Evolutionary conservation across 2,113 vertebrate species (phyloP).

Genomic region (Indicator maculatus): DNA sequence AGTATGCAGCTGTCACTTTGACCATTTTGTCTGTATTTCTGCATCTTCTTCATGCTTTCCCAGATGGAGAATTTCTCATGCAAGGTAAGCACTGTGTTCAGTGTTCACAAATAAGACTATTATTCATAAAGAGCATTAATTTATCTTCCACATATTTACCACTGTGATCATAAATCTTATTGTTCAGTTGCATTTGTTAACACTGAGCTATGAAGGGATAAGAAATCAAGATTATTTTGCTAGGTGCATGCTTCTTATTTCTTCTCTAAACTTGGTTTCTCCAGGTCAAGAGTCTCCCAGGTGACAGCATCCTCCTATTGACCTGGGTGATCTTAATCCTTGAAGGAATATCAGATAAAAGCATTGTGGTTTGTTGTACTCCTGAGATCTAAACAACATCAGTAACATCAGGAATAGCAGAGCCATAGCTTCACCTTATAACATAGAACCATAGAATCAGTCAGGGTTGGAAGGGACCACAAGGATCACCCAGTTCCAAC

Average conservation of each 20-base stretch:
- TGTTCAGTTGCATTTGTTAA: neutral
- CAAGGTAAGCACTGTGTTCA: constrained; percentile 77
- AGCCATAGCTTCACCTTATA: neutral
- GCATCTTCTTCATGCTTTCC: constrained; percentile 85
- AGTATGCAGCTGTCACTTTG: constrained; percentile 80
- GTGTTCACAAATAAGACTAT: neutral
- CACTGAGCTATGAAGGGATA: neutral
- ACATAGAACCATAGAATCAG: neutral
- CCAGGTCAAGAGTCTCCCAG: neutral
- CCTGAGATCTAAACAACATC: neutral
- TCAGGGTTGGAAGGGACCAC: too few species aligned
- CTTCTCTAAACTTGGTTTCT: neutral
- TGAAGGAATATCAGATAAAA: neutral
- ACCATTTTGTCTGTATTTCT: constrained; percentile 82
- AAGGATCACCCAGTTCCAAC: too few species aligned
- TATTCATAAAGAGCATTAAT: neutral
- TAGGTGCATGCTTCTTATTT: neutral
- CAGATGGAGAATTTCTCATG: constrained; percentile 82
- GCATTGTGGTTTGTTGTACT: neutral
- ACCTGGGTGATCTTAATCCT: neutral
- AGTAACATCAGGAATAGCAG: neutral
- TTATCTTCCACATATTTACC: neutral
- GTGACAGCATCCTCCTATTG: neutral
- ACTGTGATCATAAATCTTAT: constrained; percentile 6
- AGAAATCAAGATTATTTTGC: constrained; percentile 2